Percentiles rank a stretch among this genome's conserved stretches.
Evolutionary conservation across 53 echinoderm and acorn worm genomes (phyloP).

Genomic region (Arbacia lixula): DNA sequence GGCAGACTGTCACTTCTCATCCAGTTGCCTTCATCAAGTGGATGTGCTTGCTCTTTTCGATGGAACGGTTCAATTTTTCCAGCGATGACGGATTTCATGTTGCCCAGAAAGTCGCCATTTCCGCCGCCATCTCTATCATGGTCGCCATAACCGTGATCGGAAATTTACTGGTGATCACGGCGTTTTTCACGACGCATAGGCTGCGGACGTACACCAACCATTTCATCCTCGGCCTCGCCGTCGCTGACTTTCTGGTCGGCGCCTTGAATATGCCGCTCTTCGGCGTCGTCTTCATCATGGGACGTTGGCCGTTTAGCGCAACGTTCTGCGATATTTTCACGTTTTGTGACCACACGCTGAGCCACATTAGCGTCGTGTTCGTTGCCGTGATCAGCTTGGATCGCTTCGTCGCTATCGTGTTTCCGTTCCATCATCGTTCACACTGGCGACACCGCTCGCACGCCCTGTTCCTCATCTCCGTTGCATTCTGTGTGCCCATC

Average conservation of each 20-base stretch:
- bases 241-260: conserved; percentile 62
- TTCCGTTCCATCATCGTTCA: conserved; percentile 54
- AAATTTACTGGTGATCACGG: conserved; percentile 51
- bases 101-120: neutral
- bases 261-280: conserved; percentile 32
- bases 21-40: too few species aligned
- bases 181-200: conserved; percentile 47
- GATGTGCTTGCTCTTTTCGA: too few species aligned
- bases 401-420: conserved; percentile 56
- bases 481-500: conserved; percentile 56
- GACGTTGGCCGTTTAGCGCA: conserved; percentile 54
- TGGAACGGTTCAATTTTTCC: too few species aligned
- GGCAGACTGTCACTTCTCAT: too few species aligned
- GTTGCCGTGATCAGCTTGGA: conserved; percentile 64
- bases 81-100: neutral
- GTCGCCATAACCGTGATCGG: conserved; percentile 55
- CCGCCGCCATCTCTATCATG: neutral
- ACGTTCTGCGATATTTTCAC: conserved; percentile 45
- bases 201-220: conserved; percentile 72
- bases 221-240: conserved; percentile 62
- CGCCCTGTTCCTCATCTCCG: conserved; percentile 42
- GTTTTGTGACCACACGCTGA: conserved; percentile 56
- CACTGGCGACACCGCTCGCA: conserved; percentile 42
- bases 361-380: conserved; percentile 57
- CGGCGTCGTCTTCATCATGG: neutral